Evolutionary conservation across 2,113 vertebrate genomes (phyloP), one percentile per base, ranked within the genome.

Genomic region (Ondatra zibethicus): DNA sequence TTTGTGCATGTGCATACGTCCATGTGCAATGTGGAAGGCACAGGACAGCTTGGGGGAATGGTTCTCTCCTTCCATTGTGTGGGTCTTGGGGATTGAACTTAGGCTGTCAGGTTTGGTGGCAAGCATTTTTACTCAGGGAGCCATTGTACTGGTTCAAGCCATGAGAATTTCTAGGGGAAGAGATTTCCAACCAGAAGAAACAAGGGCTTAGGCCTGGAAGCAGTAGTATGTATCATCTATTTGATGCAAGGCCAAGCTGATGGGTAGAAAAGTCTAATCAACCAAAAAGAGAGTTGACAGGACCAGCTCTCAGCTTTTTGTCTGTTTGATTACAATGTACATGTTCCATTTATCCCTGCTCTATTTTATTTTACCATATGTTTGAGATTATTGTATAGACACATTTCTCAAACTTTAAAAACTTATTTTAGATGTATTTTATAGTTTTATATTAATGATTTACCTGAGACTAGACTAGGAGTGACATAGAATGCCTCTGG

Each of bases 381-480:
- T 36, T 95, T 93, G 94, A 92, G 50, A 94, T 95, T 91, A 85
- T 81, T 93, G 55, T 89, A 21, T 77, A 96, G 27, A 92, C 89
- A 95, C 27, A 21, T 85, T 89, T 96, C 42, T 68, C n/a, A 95
- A 58, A 92, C n/a, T 84, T 92, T 21, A 88, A 65, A 89, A 82
- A 19, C n/a, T 13, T 82, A 82, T 25, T 82, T 58, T 58, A 58
- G 50, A n/a, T 82, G 21, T n/a, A n/a, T 82, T 58, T 82, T 82
- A 39, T 61, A 39, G 52, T 39, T 16, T 39, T 61, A n/a, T 82
- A 29, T 61, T 55, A 61, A 61, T 82, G 12, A 16, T 61, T 82
- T 61, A 25, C 75, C 31, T 86, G 17, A 36, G 75, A 81, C n/a
- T 96, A 94, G 12, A n/a, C 14, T 13, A 91, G 50, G 76, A 91